Evolutionary conservation across 2,888 invertebrate species (phyloP).

Genomic region (Amitus sp.): DNA sequence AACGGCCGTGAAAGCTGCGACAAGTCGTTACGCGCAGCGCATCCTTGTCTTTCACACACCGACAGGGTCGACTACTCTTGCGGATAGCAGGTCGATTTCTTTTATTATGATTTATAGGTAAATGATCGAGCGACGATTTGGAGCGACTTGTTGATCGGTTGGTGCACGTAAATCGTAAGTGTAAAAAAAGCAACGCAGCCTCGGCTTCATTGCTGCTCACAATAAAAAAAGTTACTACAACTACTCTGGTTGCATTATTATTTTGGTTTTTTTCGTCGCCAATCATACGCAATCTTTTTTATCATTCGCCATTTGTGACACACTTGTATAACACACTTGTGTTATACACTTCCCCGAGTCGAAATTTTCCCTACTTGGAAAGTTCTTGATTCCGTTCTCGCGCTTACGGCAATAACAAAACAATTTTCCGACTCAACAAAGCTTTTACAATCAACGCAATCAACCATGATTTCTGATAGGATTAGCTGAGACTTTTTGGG

Average conservation of each 20-base stretch:
- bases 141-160: slow-evolving; percentile 15
- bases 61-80: slow-evolving; percentile 17
- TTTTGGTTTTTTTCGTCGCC: neutral
- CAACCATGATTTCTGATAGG: no score
- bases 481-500: no score
- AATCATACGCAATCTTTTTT: neutral
- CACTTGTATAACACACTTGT: no score
- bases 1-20: no score
- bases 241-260: no score
- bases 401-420: no score
- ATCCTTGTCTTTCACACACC: slow-evolving; percentile 43
- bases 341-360: no score
- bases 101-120: slow-evolving; percentile 5
- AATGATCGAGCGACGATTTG: neutral
- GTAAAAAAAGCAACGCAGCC: slow-evolving; percentile 10
- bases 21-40: slow-evolving; percentile 42
- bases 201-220: slow-evolving; percentile 15
- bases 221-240: slow-evolving; percentile 7
- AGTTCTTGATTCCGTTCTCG: no score
- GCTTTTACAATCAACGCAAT: no score
- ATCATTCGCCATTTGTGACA: no score
- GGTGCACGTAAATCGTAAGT: slow-evolving; percentile 25
- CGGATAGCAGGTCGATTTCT: slow-evolving; percentile 13
- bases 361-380: no score
- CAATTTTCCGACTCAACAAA: no score